phyloP scores from a whole-genome alignment of 2,113 vertebrate genomes.

The Neoarius graeffei region DNA sequence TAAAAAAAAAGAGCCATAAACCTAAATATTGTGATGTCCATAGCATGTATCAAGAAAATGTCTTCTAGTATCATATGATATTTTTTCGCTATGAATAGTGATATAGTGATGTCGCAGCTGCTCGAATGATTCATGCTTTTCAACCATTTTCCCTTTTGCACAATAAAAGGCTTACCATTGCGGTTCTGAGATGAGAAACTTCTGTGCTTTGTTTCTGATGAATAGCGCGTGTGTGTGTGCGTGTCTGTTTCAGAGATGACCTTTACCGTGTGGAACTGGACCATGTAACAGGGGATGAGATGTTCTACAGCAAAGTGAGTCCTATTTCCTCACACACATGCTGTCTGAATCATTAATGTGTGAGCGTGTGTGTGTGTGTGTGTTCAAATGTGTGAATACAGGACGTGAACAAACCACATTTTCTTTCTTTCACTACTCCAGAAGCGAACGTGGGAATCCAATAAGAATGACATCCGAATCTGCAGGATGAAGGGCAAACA shows the following conservation, averaged over 20 bases:
- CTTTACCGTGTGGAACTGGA: constrained; percentile 81
- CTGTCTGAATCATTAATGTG: constrained; percentile 1
- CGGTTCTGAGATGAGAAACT: neutral
- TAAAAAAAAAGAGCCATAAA: neutral
- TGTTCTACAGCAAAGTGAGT: constrained; percentile 81
- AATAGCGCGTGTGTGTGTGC: neutral
- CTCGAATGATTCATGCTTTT: neutral
- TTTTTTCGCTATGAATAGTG: neutral
- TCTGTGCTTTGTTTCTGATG: neutral
- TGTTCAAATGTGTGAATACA: neutral
- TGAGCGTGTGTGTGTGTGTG: neutral
- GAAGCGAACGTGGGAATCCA: constrained; percentile 95
- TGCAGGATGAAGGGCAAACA: constrained; percentile 97
- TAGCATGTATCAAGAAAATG: neutral
- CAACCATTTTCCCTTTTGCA: neutral
- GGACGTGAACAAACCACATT: neutral
- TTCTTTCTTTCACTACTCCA: constrained; percentile 55
- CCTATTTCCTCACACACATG: neutral
- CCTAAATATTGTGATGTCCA: neutral
- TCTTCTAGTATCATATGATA: neutral
- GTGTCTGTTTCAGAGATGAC: constrained; percentile 73
- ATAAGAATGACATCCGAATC: constrained; percentile 91
- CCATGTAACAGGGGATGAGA: constrained; percentile 66
- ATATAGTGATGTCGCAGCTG: neutral
- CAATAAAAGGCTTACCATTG: neutral